phyloP scores from a whole-genome alignment of 2,113 vertebrate genomes.

The Neolamprologus sp. region DNA sequence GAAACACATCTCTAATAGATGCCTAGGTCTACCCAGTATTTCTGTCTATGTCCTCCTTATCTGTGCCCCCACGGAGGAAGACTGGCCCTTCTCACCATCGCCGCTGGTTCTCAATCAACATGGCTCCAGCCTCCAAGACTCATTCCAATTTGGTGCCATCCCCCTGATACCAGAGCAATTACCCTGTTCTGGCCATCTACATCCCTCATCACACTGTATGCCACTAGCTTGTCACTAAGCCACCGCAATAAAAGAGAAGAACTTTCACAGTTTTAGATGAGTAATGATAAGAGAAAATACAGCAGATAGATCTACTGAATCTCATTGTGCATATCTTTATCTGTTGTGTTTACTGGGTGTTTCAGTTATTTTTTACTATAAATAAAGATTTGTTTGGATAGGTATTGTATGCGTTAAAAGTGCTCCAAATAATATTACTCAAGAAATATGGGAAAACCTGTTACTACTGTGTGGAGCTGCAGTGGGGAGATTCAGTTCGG shows the following conservation, averaged over 20 bases:
- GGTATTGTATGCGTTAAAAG: not conserved
- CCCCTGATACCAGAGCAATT: constrained; percentile 61
- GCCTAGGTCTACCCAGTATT: constrained; percentile 23
- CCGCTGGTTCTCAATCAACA: constrained; percentile 47
- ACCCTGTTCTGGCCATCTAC: constrained; percentile 49
- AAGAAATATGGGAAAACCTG: not conserved
- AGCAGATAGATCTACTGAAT: not conserved
- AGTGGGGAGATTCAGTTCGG: not conserved
- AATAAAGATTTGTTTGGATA: not conserved
- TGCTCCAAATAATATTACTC: not conserved
- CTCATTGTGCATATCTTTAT: not conserved
- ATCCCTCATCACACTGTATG: constrained; percentile 18
- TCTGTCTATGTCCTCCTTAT: constrained; percentile 44
- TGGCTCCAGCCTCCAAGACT: constrained; percentile 40
- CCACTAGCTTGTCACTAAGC: constrained; percentile 32
- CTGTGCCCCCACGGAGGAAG: constrained; percentile 26
- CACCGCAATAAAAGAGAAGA: not conserved
- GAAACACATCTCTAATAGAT: constrained; percentile 30
- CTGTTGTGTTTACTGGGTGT: not conserved
- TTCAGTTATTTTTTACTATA: not conserved
- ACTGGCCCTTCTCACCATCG: constrained; percentile 16
- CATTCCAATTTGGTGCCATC: constrained; percentile 51
- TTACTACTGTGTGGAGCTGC: not conserved
- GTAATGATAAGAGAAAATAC: not conserved
- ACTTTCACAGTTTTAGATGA: constrained; percentile 8